Evolutionary conservation across 1,140 invertebrate species (phyloP), one percentile per base, ranked within the genome.

Genomic region (Dolichoris vasculosae): DNA sequence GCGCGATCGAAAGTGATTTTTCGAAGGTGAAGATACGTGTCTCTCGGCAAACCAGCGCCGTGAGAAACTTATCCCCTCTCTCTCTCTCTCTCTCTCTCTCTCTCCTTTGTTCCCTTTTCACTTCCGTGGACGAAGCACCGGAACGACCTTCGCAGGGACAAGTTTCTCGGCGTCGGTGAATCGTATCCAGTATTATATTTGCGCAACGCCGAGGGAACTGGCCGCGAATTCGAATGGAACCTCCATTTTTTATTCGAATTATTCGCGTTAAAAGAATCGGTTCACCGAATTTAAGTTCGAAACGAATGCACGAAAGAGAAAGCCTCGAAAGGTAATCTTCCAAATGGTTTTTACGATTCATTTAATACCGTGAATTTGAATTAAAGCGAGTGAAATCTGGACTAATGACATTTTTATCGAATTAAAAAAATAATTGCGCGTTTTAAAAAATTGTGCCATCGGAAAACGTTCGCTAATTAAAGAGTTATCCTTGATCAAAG

Each of bases 1-100:
- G 80, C 67, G 75, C 73, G 63, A 77, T 77, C 69, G 82, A 77
- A 78, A 84, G 73, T 84, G 73, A 84, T 84, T 84, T 84, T 78
- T 84, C 82, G 71, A 83, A 76, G 55, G 71, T 76, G 38, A 38
- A 51, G 38, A 83, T 78, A 84, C 64, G 76, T 71, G 82, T 84
- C 73, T 67, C 43, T 83, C 59, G 15, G 35, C 17, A 46, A 38
- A 17, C 20, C 30, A 15, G 26, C 32, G 40, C 46, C 82, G 75
- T 83, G 73, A 67, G 82, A 83, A 83, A 43, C 30, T 51, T 67
- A 40, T 30, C 32, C 77, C n/a, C 17, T 2, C 15, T 32, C 64
- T 11, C 2, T 51, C n/a, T n/a, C n/a, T n/a, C n/a, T n/a, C n/a
- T n/a, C n/a, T n/a, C n/a, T n/a, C n/a, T n/a, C n/a, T n/a, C n/a